phyloP scores from a whole-genome alignment of 2,113 vertebrate genomes.

The Muntiacus muntjak region DNA sequence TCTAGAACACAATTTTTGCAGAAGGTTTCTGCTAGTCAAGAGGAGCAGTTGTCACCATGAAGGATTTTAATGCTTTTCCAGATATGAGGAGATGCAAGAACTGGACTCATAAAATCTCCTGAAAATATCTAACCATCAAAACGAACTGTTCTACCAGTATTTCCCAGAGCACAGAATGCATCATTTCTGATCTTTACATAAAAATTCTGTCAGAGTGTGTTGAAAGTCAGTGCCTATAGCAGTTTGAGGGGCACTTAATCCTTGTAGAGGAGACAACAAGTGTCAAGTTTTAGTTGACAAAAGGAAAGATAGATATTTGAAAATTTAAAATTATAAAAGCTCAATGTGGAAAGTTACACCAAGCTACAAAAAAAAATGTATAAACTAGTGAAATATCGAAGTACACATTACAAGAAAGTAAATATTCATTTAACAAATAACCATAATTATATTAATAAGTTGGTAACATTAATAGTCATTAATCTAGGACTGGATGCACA shows the following conservation, averaged over 20 bases:
- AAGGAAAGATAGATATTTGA: not conserved
- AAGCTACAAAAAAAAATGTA: not conserved
- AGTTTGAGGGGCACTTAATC: not conserved
- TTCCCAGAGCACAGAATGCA: not conserved
- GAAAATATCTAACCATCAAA: not conserved
- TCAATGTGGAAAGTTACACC: not conserved
- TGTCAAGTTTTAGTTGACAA: not conserved
- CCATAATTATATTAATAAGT: not conserved
- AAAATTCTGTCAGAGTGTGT: not conserved
- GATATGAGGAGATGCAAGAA: not conserved
- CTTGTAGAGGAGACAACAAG: not conserved
- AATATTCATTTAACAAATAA: not conserved
- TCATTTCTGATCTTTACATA: not conserved
- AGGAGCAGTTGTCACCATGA: not conserved
- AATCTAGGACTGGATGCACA: not conserved
- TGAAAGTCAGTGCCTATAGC: not conserved
- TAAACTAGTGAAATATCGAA: not conserved
- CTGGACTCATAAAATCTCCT: not conserved
- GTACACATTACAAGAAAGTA: not conserved
- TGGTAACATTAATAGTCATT: not conserved
- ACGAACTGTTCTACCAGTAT: not conserved
- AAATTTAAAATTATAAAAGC: not conserved
- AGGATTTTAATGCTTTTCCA: not conserved
- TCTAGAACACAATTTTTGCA: not conserved
- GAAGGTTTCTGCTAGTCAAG: not conserved